These are phyloP conservation scores for Pharmacophagus antenor DNA, from an alignment of 2,888 invertebrate genomes.

Conservation along the genomic window DNA sequence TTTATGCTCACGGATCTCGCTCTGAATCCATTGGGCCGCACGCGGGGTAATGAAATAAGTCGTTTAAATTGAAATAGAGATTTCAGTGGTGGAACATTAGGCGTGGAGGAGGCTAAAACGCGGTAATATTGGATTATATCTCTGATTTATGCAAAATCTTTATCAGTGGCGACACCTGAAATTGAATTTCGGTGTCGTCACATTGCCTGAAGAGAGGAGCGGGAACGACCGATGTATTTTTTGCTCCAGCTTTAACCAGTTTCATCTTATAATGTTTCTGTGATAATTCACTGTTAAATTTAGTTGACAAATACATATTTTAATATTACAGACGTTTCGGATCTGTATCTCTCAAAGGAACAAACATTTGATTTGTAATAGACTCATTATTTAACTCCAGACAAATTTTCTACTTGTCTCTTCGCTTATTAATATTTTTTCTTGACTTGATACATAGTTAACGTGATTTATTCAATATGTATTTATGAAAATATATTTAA, in stretches of 20 bases:
- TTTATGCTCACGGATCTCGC: conserved; percentile 64
- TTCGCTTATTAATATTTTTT: no score
- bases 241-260: neutral
- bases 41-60: conserved; percentile 76
- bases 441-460: no score
- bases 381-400: no score
- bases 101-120: conserved; percentile 61
- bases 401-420: no score
- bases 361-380: no score
- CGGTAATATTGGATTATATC: conserved; percentile 77
- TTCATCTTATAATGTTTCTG: no score
- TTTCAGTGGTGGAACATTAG: conserved; percentile 74
- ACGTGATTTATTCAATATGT: no score
- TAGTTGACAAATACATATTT: no score
- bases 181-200: conserved; percentile 69
- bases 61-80: conserved; percentile 79
- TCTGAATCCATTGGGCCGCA: conserved; percentile 51
- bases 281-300: no score
- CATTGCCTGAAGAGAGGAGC: conserved; percentile 51
- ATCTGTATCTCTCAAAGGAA: no score
- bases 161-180: conserved; percentile 71
- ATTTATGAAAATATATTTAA: no score
- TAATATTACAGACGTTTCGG: no score
- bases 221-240: conserved; percentile 23
- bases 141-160: conserved; percentile 80